Evolutionary conservation across 2,797 vertebrate species (phyloP), one percentile per base, ranked within the genome.

Genomic region (Tympanoctomys barrerae): DNA sequence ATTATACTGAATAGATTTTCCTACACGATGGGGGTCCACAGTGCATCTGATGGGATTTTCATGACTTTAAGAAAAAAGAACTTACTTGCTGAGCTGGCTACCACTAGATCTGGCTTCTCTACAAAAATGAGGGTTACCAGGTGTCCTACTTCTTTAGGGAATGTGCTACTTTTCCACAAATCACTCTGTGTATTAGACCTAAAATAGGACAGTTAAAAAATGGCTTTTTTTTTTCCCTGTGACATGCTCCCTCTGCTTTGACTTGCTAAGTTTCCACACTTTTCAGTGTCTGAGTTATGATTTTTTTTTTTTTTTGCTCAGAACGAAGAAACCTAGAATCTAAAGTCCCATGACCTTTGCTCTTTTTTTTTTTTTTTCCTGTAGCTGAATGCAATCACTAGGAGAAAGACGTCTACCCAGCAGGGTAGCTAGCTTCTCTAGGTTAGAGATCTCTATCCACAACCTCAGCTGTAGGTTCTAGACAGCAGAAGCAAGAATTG

Each of bases 91-190:
- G 59, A 75, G 59, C 33, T 91, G 92, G 86, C 68, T 91, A 54
- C 3, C 33, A 62, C 75, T 78, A 85, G 18, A 75, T 85, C 64
- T 90, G 87, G 92, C 83, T 96, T 97, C 95, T 87, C 84, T 66
- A 90, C 31, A 87, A 87, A 97, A 96, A 97, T 95, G 89, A 95
- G 93, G 96, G 97, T 96, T 90, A 96, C 87, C 96, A 96, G 97
- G 96, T 97, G 97, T 97, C 95, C 97, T 96, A 97, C 96, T 98
- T 97, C 97, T 96, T 96, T 73, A 96, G 97, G 94, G 97, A 95
- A 96, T 97, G 97, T 96, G 95, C 97, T 97, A 97, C 82, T 98
- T 98, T 97, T 96, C 49, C 85, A 94, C 80, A 93, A 96, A 97
- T 96, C 93, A 95, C n/a, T 39, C 91, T 91, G 87, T 19, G 0